Evolutionary conservation across 2,888 invertebrate genomes (phyloP).

Genomic region (Hydrotaea cyrtoneurina): DNA sequence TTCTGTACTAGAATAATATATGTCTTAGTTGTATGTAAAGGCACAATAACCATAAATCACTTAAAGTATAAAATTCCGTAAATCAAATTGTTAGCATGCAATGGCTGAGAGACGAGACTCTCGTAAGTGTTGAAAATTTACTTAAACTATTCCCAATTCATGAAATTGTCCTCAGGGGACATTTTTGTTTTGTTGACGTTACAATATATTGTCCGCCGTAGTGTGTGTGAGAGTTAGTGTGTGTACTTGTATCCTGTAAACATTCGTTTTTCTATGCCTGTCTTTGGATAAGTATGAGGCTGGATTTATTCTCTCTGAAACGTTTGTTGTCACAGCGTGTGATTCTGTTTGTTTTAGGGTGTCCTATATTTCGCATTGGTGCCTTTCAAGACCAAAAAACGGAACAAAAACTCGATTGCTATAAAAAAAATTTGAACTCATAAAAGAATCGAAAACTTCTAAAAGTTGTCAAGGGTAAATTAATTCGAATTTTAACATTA

Average conservation of each 20-base stretch:
- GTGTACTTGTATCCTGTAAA: not conserved
- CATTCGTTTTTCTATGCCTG: not conserved
- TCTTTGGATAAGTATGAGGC: not conserved
- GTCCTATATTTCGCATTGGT: no score
- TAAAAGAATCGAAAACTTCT: no score
- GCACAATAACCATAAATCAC: slow-evolving; percentile 25
- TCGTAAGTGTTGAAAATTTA: slow-evolving; percentile 31
- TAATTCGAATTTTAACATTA: no score
- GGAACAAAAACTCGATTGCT: no score
- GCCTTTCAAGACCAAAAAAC: no score
- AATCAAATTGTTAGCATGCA: slow-evolving; percentile 27
- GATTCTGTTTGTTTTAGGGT: no score
- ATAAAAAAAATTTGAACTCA: no score
- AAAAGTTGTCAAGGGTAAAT: no score
- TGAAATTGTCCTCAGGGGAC: slow-evolving; percentile 13
- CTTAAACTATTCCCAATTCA: slow-evolving; percentile 27
- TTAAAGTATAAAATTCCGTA: slow-evolving; percentile 19
- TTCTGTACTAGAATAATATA: not conserved
- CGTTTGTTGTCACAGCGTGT: not conserved
- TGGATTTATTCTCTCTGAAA: not conserved
- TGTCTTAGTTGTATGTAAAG: not conserved
- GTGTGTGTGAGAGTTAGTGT: no score
- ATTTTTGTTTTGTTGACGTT: slow-evolving; percentile 26
- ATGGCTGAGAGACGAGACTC: not conserved
- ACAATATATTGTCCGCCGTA: not conserved